Conservation (phyloP, 2,797 vertebrate genomes). For the Sebastes aleutianus region DNA sequence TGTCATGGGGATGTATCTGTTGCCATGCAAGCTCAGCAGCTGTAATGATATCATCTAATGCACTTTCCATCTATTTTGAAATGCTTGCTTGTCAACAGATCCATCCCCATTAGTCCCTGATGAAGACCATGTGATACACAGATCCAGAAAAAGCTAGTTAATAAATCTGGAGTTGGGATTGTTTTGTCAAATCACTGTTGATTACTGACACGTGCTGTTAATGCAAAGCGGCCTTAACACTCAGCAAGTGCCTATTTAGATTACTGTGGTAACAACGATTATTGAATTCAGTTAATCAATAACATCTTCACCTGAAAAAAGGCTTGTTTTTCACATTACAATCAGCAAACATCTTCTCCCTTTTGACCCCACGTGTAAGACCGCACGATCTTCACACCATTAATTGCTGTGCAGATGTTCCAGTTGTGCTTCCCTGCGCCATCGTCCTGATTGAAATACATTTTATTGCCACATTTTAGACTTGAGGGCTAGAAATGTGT, state of each 20-base stretch:
- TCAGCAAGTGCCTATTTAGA: neutral
- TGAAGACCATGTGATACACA: neutral
- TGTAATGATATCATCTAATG: neutral
- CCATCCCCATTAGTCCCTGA: neutral
- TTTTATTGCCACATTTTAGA: constrained; percentile 49
- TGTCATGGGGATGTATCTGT: neutral
- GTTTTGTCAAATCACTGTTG: neutral
- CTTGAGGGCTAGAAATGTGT: constrained; percentile 39
- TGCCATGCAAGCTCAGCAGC: neutral
- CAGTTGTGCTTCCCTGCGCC: neutral
- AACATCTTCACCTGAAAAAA: neutral
- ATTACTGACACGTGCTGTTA: neutral
- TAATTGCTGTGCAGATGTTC: constrained; percentile 1
- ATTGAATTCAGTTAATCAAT: neutral
- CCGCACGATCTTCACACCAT: neutral
- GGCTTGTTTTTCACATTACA: neutral
- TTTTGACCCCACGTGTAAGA: neutral
- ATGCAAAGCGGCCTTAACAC: neutral
- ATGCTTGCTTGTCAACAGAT: neutral
- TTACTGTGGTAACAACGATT: neutral
- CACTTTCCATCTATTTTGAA: neutral
- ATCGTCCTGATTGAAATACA: constrained; percentile 22
- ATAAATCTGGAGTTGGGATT: neutral
- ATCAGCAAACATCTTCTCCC: neutral
- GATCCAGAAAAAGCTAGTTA: neutral